A percentile compares a stretch with the other conserved stretches of the same genome.
Evolutionary conservation across 2,113 vertebrate genomes (phyloP).

Genomic region (Piaya cayana): DNA sequence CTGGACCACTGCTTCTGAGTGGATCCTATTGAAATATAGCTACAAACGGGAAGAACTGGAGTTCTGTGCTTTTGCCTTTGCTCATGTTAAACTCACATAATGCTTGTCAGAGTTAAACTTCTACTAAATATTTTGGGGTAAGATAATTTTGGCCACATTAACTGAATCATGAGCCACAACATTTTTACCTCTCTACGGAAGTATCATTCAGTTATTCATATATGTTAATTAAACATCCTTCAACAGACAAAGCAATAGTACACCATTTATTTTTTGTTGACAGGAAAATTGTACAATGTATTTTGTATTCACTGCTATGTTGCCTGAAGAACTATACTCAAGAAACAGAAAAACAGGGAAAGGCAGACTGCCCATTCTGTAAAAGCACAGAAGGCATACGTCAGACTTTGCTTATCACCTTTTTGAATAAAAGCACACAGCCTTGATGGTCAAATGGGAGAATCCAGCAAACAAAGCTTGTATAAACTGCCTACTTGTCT

Average conservation of each 20-base stretch:
- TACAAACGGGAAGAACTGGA: neutral
- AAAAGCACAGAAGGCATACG: neutral
- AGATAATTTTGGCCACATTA: neutral
- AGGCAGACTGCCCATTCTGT: neutral
- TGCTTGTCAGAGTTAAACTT: neutral
- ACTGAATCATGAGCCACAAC: neutral
- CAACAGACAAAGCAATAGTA: slow-evolving; percentile 24
- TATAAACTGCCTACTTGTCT: neutral
- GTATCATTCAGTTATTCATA: slow-evolving; percentile 45
- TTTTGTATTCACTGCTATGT: slow-evolving; percentile 17
- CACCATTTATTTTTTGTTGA: slow-evolving; percentile 21
- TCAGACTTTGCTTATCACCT: slow-evolving; percentile 4
- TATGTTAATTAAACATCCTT: slow-evolving; percentile 43
- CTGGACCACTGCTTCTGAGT: neutral
- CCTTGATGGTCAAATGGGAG: neutral
- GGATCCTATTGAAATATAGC: neutral
- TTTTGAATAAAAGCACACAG: neutral
- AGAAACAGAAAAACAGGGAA: neutral
- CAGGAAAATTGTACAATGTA: slow-evolving; percentile 44
- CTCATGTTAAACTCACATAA: neutral
- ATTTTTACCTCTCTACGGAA: neutral
- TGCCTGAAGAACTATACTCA: slow-evolving; percentile 21
- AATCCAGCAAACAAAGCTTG: neutral
- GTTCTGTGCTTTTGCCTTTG: neutral
- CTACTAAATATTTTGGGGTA: neutral